Evolutionary conservation across 2,113 vertebrate species (phyloP), one percentile per base, ranked within the genome.

Genomic region (Orientallactaga bullata): DNA sequence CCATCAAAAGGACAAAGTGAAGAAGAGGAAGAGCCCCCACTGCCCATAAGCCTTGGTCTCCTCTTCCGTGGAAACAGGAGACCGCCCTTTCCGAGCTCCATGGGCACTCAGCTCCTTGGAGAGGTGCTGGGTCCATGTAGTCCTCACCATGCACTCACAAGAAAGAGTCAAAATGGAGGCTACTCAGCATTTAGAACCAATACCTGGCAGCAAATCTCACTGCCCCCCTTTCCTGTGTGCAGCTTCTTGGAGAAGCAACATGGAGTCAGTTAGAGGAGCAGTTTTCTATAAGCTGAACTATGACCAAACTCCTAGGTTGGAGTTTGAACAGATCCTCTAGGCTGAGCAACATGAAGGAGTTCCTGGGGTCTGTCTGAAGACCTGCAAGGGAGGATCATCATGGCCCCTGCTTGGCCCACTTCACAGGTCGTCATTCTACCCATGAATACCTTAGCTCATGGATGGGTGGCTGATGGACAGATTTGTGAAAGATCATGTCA

Each of bases 141-240:
- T 42, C 28, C 84, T 6, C 30, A 9, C 18, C 12, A 4, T 39
- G 12, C 30, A 2, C 37, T 32, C 74, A 2, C 17, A 7, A 32
- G 39, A 21, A 7, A 13, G 37, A 80, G 51, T 63, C 18, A 2
- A 90, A 35, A 69, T 20, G 66, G 83, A 0, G 5, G 51, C 37
- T 23, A 0, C 32, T 23, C 26, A 73, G 51, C 35, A 24, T 23
- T 18, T 58, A 68, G 55, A 63, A 32, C 66, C 61, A 58, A 42
- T 2, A 4, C 68, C 21, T 30, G 35, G 42, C 61, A 51, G 37
- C 79, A 87, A 20, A 30, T 8, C 17, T 37, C 15, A 32, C 55
- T 21, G 9, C 8, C 32, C 55, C n/a, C 18, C 8, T 55, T 35
- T 24, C 66, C 47, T 0, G 0, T 3, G 18, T 7, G 79, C 21